phyloP scores from a whole-genome alignment of 2,797 vertebrate genomes.

The Takifugu ocellatus region DNA sequence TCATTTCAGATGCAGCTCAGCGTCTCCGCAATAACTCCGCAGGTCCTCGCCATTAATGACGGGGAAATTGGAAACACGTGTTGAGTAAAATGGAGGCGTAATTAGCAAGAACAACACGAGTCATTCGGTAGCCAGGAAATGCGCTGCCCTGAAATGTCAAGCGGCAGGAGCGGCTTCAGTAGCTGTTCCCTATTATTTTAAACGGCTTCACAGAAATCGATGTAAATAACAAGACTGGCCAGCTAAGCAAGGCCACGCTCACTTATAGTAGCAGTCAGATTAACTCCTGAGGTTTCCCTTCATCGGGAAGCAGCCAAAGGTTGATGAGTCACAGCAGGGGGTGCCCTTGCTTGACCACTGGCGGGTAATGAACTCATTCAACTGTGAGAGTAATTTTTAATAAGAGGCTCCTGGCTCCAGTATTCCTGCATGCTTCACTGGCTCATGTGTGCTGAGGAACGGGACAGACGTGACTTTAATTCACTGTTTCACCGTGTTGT shows the following conservation, averaged over 20 bases:
- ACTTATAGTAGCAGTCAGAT: slow-evolving; percentile 41
- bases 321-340: slow-evolving; percentile 49
- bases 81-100: slow-evolving; percentile 62
- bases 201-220: slow-evolving; percentile 42
- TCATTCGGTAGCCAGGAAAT: slow-evolving; percentile 57
- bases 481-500: slow-evolving; percentile 1
- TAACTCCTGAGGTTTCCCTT: slow-evolving; percentile 37
- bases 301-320: slow-evolving; percentile 47
- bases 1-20: slow-evolving; percentile 36
- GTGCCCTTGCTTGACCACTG: slow-evolving; percentile 39
- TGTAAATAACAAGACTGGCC: slow-evolving; percentile 31
- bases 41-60: slow-evolving; percentile 49
- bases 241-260: slow-evolving; percentile 20
- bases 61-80: slow-evolving; percentile 63
- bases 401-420: slow-evolving; percentile 36
- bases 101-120: slow-evolving; percentile 61
- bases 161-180: slow-evolving; percentile 22
- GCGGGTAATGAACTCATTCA: slow-evolving; percentile 57
- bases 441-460: slow-evolving; percentile 23
- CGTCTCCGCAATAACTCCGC: slow-evolving; percentile 56
- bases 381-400: slow-evolving; percentile 59
- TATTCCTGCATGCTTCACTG: slow-evolving; percentile 42
- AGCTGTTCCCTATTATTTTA: slow-evolving; percentile 45
- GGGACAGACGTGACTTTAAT: slow-evolving; percentile 6
- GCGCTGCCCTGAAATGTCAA: slow-evolving; percentile 36